Evolutionary conservation across 2,888 invertebrate species (phyloP).

Genomic region (Agriopis aurantiaria): DNA sequence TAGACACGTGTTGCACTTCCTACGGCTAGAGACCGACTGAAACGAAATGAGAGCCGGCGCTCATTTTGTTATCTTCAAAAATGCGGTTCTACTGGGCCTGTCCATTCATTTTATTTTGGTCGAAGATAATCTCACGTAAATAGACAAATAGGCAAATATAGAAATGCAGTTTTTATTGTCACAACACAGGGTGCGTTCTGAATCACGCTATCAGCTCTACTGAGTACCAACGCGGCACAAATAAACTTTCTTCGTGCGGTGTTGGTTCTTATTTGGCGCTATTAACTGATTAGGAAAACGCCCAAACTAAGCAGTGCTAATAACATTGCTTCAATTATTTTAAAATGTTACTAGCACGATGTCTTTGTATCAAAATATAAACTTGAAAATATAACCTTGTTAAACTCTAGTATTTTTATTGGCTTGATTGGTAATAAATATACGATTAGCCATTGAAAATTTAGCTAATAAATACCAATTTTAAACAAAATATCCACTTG

Average conservation of each 20-base stretch:
- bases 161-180: conserved; percentile 23
- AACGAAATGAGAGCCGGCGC: too few relatives aligned
- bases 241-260: too few relatives aligned
- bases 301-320: neutral
- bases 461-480: neutral
- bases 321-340: neutral
- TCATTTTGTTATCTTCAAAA: too few relatives aligned
- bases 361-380: neutral
- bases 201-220: too few relatives aligned
- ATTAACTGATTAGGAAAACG: too few relatives aligned
- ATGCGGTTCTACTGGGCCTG: too few relatives aligned
- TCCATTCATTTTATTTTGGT: too few relatives aligned
- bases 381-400: neutral
- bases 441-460: neutral
- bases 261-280: too few relatives aligned
- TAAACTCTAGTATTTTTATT: neutral
- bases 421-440: neutral
- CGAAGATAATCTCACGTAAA: conserved; percentile 55
- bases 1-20: too few relatives aligned
- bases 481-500: neutral
- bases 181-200: neutral
- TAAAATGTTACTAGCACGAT: neutral
- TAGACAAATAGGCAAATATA: conserved; percentile 7
- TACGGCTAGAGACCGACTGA: too few relatives aligned
- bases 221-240: too few relatives aligned